These are phyloP conservation scores for Cherax destructor DNA, from an alignment of 1,140 invertebrate genomes.

Conservation along the genomic window DNA sequence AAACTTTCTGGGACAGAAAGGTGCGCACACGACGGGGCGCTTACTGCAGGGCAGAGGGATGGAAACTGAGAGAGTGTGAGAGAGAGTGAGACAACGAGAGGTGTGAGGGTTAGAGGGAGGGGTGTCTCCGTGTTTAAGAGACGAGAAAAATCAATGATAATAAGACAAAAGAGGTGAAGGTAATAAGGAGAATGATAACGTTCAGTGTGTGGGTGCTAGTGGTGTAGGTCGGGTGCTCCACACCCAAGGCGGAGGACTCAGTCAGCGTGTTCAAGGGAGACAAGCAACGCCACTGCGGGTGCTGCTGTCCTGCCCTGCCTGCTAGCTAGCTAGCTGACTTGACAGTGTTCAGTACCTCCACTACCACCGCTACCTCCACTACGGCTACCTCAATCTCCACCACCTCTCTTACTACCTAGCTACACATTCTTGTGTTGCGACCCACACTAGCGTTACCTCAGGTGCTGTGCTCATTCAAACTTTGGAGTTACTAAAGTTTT, in stretches of 20 bases:
- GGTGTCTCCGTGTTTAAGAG: slow-evolving; percentile 9
- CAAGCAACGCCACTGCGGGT: slow-evolving; percentile 40
- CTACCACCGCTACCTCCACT: background rate
- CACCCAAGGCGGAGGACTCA: background rate
- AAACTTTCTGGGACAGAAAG: slow-evolving; percentile 41
- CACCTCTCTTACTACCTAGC: too few relatives aligned
- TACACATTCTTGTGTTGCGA: too few relatives aligned
- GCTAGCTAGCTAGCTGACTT: slow-evolving; percentile 5
- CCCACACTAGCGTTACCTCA: background rate
- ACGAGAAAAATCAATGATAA: slow-evolving; percentile 26
- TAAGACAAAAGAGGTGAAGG: slow-evolving; percentile 23
- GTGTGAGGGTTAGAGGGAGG: background rate
- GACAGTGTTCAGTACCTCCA: background rate
- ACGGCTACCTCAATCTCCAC: background rate
- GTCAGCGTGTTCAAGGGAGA: slow-evolving; percentile 34
- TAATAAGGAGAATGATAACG: slow-evolving; percentile 16
- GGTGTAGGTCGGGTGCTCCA: background rate
- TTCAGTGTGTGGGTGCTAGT: slow-evolving; percentile 7
- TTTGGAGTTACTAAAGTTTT: too few relatives aligned
- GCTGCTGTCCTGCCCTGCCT: slow-evolving; percentile 2
- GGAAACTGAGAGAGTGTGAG: background rate
- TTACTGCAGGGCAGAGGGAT: background rate
- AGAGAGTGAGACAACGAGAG: background rate
- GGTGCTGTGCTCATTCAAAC: background rate
- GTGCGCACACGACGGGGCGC: slow-evolving; percentile 18